phyloP scores from a whole-genome alignment of 2,113 vertebrate species.

The Rhinopomastus cyanomelas region DNA sequence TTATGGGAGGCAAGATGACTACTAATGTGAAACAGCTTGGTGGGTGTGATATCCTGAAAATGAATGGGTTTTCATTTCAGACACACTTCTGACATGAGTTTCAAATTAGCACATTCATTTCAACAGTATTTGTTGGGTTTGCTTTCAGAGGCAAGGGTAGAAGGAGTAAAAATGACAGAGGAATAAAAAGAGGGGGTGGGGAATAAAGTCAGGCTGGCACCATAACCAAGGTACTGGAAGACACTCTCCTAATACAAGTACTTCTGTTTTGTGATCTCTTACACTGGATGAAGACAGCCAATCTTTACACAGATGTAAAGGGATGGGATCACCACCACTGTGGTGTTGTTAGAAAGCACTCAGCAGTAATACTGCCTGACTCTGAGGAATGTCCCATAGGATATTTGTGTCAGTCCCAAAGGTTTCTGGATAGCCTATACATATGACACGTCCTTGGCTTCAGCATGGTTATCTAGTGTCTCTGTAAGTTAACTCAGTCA shows the following conservation, averaged over 20 bases:
- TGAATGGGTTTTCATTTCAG: not conserved
- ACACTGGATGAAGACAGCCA: not conserved
- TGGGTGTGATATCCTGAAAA: not conserved
- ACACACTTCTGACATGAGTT: not conserved
- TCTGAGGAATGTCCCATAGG: too few species aligned
- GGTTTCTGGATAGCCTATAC: not conserved
- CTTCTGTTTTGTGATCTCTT: not conserved
- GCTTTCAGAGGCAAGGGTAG: not conserved
- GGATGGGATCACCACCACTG: not conserved
- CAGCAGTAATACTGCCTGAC: not conserved
- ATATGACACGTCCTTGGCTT: constrained; percentile 36
- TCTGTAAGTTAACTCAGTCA: constrained; percentile 38
- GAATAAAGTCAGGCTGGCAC: not conserved
- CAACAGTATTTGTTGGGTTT: not conserved
- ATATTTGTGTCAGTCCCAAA: not conserved
- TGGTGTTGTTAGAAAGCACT: not conserved
- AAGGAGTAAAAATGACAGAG: not conserved
- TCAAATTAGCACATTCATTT: not conserved
- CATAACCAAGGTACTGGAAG: not conserved
- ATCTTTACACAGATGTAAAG: not conserved
- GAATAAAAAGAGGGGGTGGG: too few species aligned
- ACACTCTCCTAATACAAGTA: not conserved
- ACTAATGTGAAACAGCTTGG: not conserved
- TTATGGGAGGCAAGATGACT: not conserved
- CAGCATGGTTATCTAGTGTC: constrained; percentile 25